Evolutionary conservation across 1,140 invertebrate species (phyloP), one percentile per base, ranked within the genome.

Genomic region (Nymphalis io): DNA sequence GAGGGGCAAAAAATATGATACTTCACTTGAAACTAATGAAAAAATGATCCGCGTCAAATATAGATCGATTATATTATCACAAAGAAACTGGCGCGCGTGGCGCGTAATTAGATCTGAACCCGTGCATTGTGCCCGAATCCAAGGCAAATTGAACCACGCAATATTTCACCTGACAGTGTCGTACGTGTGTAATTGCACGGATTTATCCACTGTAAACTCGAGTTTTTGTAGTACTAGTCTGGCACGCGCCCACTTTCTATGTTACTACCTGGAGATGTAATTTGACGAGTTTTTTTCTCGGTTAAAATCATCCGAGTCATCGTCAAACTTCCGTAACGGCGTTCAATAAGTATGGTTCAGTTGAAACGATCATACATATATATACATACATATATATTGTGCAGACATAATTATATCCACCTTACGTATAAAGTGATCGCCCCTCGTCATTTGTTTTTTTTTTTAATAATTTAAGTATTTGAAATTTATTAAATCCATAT

Each of bases 111-210:
- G 80, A 80, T 86, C 76, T 78, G 75, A 72, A 72, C 70, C 74
- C 68, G 71, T 66, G 72, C 77, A 84, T 86, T 84, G 83, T 84
- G 76, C 68, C 73, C 64, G 73, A 62, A 64, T 67, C 79, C 75
- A 79, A 75, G 78, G 79, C 76, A 88, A 88, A 85, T 88, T 85
- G 84, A 79, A 84, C 84, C 74, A 83, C 78, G 80, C 78, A 83
- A 78, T 86, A 85, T 87, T 86, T 85, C 87, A 89, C 87, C 81
- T 82, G 82, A 84, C 76, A 82, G 76, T 73, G 70, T 74, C 76
- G 82, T 84, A 88, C 85, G 86, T 90, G 88, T 88, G 82, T 87
- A 88, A 90, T 88, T 88, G 86, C 84, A 88, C 83, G 84, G 84
- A 88, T 89, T 88, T 84, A 81, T 81, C 74, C 74, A 83, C 82